These are phyloP conservation scores for Chamaetylas fuelleborni DNA, from an alignment of 2,113 vertebrate genomes.

Conservation along the genomic window DNA sequence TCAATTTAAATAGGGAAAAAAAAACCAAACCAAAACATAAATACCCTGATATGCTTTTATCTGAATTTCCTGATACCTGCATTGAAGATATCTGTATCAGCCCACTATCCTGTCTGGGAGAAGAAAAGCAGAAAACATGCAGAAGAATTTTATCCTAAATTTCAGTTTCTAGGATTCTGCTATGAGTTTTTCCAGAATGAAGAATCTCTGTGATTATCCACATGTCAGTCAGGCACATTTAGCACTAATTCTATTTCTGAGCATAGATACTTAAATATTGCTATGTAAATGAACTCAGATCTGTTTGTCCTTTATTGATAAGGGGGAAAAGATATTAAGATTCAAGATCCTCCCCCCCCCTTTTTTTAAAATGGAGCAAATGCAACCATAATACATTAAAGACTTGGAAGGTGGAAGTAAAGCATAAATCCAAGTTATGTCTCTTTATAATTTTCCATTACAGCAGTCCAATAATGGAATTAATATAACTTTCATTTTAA, in stretches of 20 bases:
- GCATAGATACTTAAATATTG: background rate
- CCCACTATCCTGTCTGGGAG: background rate
- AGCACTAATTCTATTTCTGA: background rate
- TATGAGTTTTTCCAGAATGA: background rate
- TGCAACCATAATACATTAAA: background rate
- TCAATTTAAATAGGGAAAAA: background rate
- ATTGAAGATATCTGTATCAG: background rate
- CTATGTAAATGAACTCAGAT: background rate
- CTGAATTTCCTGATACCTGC: background rate
- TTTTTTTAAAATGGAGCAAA: background rate
- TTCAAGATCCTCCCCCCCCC: background rate
- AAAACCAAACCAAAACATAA: background rate
- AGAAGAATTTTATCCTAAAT: background rate
- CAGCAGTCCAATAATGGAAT: background rate
- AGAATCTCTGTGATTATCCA: background rate
- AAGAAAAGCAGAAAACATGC: background rate
- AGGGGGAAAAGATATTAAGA: background rate
- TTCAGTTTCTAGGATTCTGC: background rate
- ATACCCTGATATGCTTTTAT: background rate
- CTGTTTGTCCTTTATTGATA: background rate
- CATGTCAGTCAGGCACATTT: background rate
- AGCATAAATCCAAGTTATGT: background rate
- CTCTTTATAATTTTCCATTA: background rate
- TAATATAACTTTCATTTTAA: background rate
- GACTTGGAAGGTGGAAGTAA: background rate